A percentile compares a stretch with the other conserved stretches of the same genome.
Evolutionary conservation across 2,797 vertebrate species (phyloP).

Genomic region (Alca torda): DNA sequence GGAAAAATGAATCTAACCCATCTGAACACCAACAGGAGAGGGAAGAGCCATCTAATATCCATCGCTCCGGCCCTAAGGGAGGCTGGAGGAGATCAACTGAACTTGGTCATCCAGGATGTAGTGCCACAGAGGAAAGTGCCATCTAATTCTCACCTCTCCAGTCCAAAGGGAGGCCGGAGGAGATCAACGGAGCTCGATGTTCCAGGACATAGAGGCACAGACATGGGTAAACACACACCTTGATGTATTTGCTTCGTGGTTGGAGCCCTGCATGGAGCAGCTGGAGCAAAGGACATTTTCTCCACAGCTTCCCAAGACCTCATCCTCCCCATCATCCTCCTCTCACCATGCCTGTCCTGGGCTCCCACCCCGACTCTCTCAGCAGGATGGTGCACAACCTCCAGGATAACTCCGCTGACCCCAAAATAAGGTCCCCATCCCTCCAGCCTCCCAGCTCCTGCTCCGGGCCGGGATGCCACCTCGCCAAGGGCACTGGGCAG

Average conservation of each 20-base stretch:
- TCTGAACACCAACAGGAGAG: neutral
- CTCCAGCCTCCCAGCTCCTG: neutral
- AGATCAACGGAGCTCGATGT: neutral
- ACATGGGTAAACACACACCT: neutral
- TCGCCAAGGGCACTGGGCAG: neutral
- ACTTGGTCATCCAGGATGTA: neutral
- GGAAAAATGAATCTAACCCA: neutral
- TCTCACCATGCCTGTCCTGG: neutral
- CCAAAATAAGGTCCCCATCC: neutral
- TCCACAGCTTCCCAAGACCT: neutral
- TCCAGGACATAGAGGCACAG: neutral
- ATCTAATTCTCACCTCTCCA: rapidly evolving
- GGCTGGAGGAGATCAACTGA: neutral
- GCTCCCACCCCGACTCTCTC: rapidly evolving
- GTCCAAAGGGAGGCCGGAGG: neutral
- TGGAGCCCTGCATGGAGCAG: neutral
- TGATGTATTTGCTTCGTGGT: no score
- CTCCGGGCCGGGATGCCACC: neutral
- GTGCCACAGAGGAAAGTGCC: neutral
- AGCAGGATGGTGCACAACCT: neutral
- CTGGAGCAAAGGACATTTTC: neutral
- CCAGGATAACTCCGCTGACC: neutral
- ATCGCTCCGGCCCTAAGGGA: neutral
- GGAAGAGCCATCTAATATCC: neutral
- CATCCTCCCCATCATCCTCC: neutral